Percentiles rank a stretch among this genome's conserved stretches.
Conservation (phyloP, 2,888 invertebrate genomes). For the Coremacera marginata region DNA sequence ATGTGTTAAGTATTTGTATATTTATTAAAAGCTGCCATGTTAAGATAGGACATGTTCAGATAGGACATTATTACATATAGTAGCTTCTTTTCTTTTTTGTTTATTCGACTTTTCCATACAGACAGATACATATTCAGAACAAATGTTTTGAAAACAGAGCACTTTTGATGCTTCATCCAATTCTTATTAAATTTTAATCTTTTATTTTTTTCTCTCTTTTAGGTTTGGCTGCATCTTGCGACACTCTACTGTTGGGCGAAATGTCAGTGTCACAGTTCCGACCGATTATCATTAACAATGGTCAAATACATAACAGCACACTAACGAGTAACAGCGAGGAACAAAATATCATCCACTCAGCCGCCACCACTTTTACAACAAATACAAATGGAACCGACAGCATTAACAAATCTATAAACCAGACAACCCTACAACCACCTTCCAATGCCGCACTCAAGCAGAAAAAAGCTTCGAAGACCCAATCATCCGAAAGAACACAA, state of each 20-base stretch:
- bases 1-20: no score
- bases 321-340: slow-evolving; percentile 62
- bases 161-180: neutral
- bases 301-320: slow-evolving; percentile 61
- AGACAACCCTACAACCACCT: slow-evolving; percentile 54
- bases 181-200: neutral
- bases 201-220: slow-evolving; percentile 60
- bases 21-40: no score
- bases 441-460: slow-evolving; percentile 34
- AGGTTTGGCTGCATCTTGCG: slow-evolving; percentile 79
- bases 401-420: slow-evolving; percentile 42
- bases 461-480: slow-evolving; percentile 34
- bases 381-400: slow-evolving; percentile 44
- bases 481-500: slow-evolving; percentile 37
- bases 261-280: slow-evolving; percentile 72
- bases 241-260: slow-evolving; percentile 76
- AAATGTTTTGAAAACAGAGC: neutral
- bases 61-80: no score
- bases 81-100: no score
- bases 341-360: slow-evolving; percentile 46
- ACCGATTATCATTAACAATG: slow-evolving; percentile 65
- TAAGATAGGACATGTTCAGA: no score
- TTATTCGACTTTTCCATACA: neutral
- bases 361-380: slow-evolving; percentile 15
- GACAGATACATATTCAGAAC: neutral